Evolutionary conservation across 2,797 vertebrate species (phyloP), one percentile per base, ranked within the genome.

Genomic region (Danionella dracula): DNA sequence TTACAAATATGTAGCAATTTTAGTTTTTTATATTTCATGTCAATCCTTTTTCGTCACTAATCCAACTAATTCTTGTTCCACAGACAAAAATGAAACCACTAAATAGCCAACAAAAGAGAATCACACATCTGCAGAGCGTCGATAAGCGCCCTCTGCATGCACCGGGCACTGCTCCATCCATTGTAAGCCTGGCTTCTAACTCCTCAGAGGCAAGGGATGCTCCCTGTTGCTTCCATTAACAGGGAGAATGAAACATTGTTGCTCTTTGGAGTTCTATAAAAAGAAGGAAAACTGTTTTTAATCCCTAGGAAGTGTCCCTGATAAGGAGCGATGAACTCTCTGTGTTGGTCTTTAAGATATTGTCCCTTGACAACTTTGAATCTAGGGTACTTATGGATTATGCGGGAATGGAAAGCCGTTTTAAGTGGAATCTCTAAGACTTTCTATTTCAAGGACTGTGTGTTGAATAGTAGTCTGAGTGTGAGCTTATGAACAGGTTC

Each of bases 211-310:
- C 53, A 20, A 45, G 48, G 63, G 51, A 45, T 29, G 50, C 45
- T 49, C 48, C 48, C 38, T 12, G 48, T n/a, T 57, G 56, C 21
- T 50, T 62, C 42, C 41, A 71, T 66, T 66, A 66, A 48, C n/a
- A 19, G 32, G 17, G 41, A 13, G 21, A 68, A 34, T 19, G 34
- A 15, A 51, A 31, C 37, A 50, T 23, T 51, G 31, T 45, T 37
- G 46, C 37, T 53, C 4, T 44, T 50, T 20, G 13, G 32, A 17
- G 4, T 29, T 38, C 29, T 40, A 56, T 21, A 66, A 56, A 56
- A 41, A 20, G 2, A 7, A 41, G 23, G 23, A 66, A 20, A 32
- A 4, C 31, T 2, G 2, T 29, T 50, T 59, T 59, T 40, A 66
- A 66, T 32, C 31, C 46, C 15, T 2, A 19, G 12, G 34, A 45